Base-by-base conservation (phyloP, 1,140 invertebrate genomes). In the Aricia agestis region DNA sequence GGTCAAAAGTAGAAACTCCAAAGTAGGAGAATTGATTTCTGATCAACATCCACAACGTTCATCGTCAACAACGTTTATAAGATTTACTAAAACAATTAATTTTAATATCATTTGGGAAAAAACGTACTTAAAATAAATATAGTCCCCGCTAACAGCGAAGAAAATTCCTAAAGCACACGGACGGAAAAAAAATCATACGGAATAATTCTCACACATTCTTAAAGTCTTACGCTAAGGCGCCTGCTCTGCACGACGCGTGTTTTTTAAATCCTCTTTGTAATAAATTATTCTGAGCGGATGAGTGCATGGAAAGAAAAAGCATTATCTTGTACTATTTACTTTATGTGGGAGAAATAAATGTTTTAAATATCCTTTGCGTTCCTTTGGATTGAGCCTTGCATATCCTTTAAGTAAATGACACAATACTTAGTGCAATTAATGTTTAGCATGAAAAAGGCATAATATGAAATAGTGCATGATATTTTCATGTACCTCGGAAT, bases 211-310 rank as follows among this genome's bases (percentile, higher is more conserved):
- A 89, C 84, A 84, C 83, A 85, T 82, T 84, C 83, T 89, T 86
- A 84, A 82, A 81, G 80, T 78, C 82, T 87, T 87, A 83, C 80
- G 52, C 73, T 74, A 72, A 74, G 71, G 63, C 59, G 66, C 19
- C 77, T 74, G 72, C 70, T 74, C 76, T 78, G 73, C 74, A 69
- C 76, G 78, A 84, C 81, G 80, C 81, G 81, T 84, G 84, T 83
- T 87, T 87, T 87, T 84, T 82, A 87, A 89, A 85, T 87, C 83
- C 85, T 85, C 85, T 82, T 67, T 75, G 80, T 83, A 80, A 86
- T 89, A 89, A 89, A 89, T 87, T 89, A 86, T 89, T 85, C 82
- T 70, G 71, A 80, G 74, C 81, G 78, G 79, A 74, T 81, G 76
- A 79, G 79, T 80, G 78, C 82, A 77, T 77, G 74, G 76, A 77